Conservation (phyloP, 2,797 vertebrate species). For the Dicrostonyx torquatus region DNA sequence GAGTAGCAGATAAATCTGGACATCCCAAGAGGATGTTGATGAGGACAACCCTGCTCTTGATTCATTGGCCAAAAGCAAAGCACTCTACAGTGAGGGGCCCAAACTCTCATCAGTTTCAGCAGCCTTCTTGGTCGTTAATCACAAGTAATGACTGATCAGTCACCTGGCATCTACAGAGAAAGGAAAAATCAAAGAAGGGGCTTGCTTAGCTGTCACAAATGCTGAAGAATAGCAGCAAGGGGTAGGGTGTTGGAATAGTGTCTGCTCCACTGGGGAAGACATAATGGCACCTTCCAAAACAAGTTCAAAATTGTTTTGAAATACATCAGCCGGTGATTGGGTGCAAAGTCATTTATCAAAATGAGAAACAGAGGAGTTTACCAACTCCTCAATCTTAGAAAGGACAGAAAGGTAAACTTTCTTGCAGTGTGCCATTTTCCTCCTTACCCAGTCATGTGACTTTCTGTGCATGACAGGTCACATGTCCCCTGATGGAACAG, state of each 20-base stretch:
- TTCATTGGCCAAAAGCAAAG: conserved; percentile 80
- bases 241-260: neutral
- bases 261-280: conserved; percentile 32
- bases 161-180: conserved; percentile 57
- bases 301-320: conserved; percentile 71
- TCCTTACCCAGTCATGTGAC: neutral
- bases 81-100: conserved; percentile 67
- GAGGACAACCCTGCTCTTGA: conserved; percentile 70
- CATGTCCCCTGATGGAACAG: too few relatives aligned
- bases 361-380: conserved; percentile 27
- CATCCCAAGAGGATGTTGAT: conserved; percentile 69
- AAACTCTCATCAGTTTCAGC: conserved; percentile 53
- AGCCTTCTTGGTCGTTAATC: conserved; percentile 70
- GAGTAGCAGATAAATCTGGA: conserved; percentile 69
- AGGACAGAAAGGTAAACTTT: conserved; percentile 2
- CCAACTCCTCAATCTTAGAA: conserved; percentile 44
- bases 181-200: conserved; percentile 75
- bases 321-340: conserved; percentile 48
- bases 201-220: conserved; percentile 33
- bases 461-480: neutral
- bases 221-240: conserved; percentile 39
- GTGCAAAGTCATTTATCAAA: conserved; percentile 67
- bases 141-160: conserved; percentile 72
- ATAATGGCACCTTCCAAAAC: conserved; percentile 63
- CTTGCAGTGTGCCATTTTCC: neutral